Conservation (phyloP, 2,888 invertebrate species). For the Periphyllus acericola region DNA sequence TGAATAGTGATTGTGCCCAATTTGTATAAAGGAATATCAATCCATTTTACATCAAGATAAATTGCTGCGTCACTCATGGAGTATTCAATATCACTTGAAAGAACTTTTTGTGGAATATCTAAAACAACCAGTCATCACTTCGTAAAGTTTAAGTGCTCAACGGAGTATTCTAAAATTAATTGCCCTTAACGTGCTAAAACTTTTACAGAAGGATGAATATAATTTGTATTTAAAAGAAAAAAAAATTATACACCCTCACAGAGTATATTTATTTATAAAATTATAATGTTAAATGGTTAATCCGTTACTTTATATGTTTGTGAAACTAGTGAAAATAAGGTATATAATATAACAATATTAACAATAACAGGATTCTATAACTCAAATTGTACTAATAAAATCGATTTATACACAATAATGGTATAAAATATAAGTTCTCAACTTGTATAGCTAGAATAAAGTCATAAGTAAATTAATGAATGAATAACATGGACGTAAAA, state of each 20-base stretch:
- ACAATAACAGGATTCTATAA: not conserved
- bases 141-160: conserved; percentile 29
- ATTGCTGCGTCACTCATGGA: conserved; percentile 19
- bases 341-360: not conserved
- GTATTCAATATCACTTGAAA: conserved; percentile 32
- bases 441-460: not conserved
- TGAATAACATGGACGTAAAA: not conserved
- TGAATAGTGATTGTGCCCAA: conserved; percentile 2
- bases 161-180: conserved; percentile 36
- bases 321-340: not conserved
- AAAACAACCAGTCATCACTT: conserved; percentile 45
- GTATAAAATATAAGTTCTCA: not conserved
- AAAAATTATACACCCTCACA: not conserved
- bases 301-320: not conserved
- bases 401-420: not conserved
- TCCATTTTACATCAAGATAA: conserved; percentile 24
- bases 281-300: not conserved
- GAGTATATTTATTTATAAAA: not conserved
- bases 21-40: conserved; percentile 11
- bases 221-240: conserved; percentile 20
- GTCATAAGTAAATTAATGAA: not conserved
- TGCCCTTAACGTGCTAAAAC: conserved; percentile 22
- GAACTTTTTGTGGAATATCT: conserved; percentile 29
- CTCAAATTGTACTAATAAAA: not conserved
- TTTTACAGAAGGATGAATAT: conserved; percentile 24